Percentiles rank a stretch among this genome's conserved stretches.
Conservation (phyloP, 2,113 vertebrate genomes). For the Corapipo altera region DNA sequence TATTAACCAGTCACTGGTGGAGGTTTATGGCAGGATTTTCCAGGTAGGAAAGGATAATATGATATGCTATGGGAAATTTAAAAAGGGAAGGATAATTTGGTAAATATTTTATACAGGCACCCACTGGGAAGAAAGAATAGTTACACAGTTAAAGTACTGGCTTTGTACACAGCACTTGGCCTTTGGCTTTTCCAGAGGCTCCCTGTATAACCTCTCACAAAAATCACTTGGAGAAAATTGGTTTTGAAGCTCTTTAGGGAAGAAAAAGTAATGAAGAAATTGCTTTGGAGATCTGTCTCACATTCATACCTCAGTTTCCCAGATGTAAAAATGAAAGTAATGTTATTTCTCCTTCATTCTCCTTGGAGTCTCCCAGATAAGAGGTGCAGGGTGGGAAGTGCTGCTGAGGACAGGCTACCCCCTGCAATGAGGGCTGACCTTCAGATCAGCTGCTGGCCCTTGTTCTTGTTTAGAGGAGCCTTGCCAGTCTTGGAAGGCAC, state of each 20-base stretch:
- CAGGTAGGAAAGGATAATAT: not conserved
- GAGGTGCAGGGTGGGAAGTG: not conserved
- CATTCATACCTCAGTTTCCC: not conserved
- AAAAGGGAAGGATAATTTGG: not conserved
- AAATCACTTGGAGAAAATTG: not conserved
- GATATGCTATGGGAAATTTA: not conserved
- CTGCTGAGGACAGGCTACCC: not conserved
- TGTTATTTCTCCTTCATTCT: not conserved
- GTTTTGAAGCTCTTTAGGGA: not conserved
- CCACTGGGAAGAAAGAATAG: not conserved
- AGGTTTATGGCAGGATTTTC: not conserved
- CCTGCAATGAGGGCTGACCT: not conserved
- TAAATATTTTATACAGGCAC: not conserved
- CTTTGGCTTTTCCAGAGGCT: slow-evolving; percentile 34
- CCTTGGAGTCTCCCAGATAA: not conserved
- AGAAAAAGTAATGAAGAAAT: not conserved
- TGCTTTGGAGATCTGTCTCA: not conserved
- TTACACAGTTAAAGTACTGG: not conserved
- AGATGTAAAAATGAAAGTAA: not conserved
- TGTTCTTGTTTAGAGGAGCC: fast-evolving
- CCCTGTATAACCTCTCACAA: not conserved
- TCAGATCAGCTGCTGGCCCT: not conserved
- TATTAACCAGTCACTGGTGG: not conserved
- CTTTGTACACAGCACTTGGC: not conserved
- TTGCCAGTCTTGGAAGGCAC: not conserved